Evolutionary conservation across 2,113 vertebrate genomes (phyloP), one percentile per base, ranked within the genome.

Genomic region (Plotosus lineatus): DNA sequence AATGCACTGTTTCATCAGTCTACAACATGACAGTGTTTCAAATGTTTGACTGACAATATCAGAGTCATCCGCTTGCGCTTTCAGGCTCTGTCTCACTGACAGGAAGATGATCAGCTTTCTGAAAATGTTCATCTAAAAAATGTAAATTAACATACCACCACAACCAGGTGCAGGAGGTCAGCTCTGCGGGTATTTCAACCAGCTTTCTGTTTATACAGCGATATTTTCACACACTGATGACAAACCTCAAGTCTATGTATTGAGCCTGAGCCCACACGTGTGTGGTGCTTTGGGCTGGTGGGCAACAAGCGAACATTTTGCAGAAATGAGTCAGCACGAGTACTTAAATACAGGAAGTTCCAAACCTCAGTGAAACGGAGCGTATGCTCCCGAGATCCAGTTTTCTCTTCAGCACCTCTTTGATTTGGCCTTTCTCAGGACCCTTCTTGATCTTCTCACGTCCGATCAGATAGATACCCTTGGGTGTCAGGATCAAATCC

Each of bases 361-460:
- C 71, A 80, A 76, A 96, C 95, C 95, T 96, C 80, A 96, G 93
- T 0, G 97, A 98, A 81, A 99, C 86, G 0, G 94, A 75, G 0
- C 87, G 90, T 84, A 99, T 90, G 0, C 87, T 90, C 36, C 87
- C 92, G 55, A 99, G 94, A 77, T 99, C 98, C 83, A 98, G 71
- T 80, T 96, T 98, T 85, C 97, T 95, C 88, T 99, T 99, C 61
- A 99, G 90, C 46, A 98, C 94, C 86, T 99, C 97, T 78, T 94
- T 95, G 87, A 99, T 97, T 82, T 95, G 94, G 1, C 98, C 98
- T 85, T 98, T 99, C 88, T 98, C 97, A 0, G 97, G 95, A 4
- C 98, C 98, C 77, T 97, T 99, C 89, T 98, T 99, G 81, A 98
- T 92, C 82, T 99, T 98, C 89, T 99, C 98, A 60, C 95, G 89